These are phyloP conservation scores for Homalodisca vitripennis DNA, from an alignment of 1,140 invertebrate genomes.

Conservation along the genomic window DNA sequence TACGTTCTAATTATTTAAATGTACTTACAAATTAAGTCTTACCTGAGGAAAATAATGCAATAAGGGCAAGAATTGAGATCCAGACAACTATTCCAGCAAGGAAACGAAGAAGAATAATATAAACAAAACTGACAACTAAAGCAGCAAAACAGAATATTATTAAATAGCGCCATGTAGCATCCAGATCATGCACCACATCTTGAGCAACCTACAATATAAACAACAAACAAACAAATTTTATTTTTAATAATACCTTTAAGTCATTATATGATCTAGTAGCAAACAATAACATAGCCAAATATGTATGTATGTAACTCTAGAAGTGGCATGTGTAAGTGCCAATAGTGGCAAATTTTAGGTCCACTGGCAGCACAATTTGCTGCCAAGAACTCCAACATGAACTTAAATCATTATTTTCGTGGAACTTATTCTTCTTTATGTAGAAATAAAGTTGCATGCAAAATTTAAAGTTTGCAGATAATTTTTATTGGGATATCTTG, in stretches of 20 bases:
- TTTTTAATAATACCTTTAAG: neutral
- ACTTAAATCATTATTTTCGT: too few relatives aligned
- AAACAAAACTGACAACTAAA: slow-evolving; percentile 75
- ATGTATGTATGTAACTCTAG: slow-evolving; percentile 11
- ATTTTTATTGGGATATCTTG: too few relatives aligned
- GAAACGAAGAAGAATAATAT: slow-evolving; percentile 87
- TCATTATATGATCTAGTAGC: slow-evolving; percentile 26
- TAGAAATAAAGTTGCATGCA: too few relatives aligned
- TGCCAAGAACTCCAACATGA: too few relatives aligned
- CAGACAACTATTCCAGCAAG: slow-evolving; percentile 85
- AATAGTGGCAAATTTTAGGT: neutral
- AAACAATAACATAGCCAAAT: slow-evolving; percentile 40
- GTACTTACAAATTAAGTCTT: neutral
- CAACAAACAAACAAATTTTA: too few relatives aligned
- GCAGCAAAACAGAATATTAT: slow-evolving; percentile 62
- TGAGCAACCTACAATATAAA: slow-evolving; percentile 38
- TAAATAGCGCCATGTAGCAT: slow-evolving; percentile 67
- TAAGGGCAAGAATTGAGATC: slow-evolving; percentile 72
- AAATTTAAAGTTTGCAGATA: too few relatives aligned
- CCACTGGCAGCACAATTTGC: neutral
- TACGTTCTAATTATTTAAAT: too few relatives aligned
- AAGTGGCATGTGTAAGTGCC: neutral
- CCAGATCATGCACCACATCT: slow-evolving; percentile 74
- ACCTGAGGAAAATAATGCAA: slow-evolving; percentile 69
- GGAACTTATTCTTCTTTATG: too few relatives aligned